phyloP scores from a whole-genome alignment of 2,113 vertebrate genomes.

The Montifringilla adamsi region DNA sequence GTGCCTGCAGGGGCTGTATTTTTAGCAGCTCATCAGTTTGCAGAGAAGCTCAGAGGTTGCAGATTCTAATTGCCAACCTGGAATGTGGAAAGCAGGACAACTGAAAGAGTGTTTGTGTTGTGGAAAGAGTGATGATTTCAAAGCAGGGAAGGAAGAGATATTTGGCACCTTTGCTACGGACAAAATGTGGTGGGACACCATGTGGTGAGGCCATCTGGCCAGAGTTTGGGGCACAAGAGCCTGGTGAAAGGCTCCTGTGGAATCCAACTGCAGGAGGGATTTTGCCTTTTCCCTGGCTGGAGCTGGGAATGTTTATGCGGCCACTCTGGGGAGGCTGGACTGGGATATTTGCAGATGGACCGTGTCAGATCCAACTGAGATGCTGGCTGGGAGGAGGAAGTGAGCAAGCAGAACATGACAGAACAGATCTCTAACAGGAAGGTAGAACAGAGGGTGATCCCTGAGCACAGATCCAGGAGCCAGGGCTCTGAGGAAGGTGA shows the following conservation, averaged over 20 bases:
- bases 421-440: background rate
- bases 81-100: conserved; percentile 48
- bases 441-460: background rate
- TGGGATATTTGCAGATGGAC: background rate
- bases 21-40: conserved; percentile 77
- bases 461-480: background rate
- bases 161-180: background rate
- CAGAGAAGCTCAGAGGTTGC: conserved; percentile 68
- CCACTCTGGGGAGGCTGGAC: background rate
- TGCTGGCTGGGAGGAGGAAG: background rate
- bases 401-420: background rate
- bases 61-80: conserved; percentile 72
- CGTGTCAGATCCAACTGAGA: background rate
- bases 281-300: background rate
- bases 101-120: background rate
- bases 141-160: background rate
- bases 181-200: background rate
- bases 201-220: conserved; percentile 39
- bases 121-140: background rate
- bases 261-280: background rate
- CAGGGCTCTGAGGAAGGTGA: background rate
- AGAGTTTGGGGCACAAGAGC: background rate
- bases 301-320: background rate
- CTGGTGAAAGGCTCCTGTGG: background rate
- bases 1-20: conserved; percentile 76